Evolutionary conservation across 2,113 vertebrate species (phyloP), one percentile per base, ranked within the genome.

Genomic region (Leptobrachium leishanense): DNA sequence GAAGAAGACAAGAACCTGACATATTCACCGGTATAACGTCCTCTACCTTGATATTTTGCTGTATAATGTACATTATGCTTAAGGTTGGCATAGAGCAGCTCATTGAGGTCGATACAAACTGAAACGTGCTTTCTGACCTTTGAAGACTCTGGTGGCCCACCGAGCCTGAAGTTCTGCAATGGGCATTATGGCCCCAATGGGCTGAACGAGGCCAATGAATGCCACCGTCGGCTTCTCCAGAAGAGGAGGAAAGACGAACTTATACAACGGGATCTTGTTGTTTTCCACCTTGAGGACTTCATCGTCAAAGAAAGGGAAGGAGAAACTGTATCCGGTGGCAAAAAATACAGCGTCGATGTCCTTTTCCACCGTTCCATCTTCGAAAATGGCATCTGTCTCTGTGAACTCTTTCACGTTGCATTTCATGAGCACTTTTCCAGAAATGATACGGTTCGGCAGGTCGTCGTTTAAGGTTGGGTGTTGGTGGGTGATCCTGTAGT

Each of bases 341-440:
- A 93, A 93, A 44, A 93, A 66, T 66, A 92, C 83, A 2, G 82
- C 81, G 54, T 91, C 87, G 3, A 89, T 85, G 31, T 89, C 77
- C 15, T 90, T 84, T 82, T 90, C 89, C 39, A 81, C 15, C 0
- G 85, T 88, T 8, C 84, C 82, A 15, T 93, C 91, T 81, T 64
- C 59, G n/a, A 93, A 94, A 6, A 86, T 72, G 10, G 88, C 67
- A 2, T 77, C 82, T 0, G 82, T 86, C 15, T 85, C 83, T 39
- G 57, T 72, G 75, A 92, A 89, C 54, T 77, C 74, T 65, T 71
- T 84, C 55, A 93, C 75, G 53, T 88, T 85, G 43, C 87, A 43
- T 81, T 88, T 93, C 77, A 92, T 74, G 9, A 87, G 75, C 1
- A 92, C 12, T 1, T 83, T 82, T 2, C 85, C 92, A n/a, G 87